Evolutionary conservation across 2,797 vertebrate genomes (phyloP).

Genomic region (Lepidocolaptes lacrymiger): DNA sequence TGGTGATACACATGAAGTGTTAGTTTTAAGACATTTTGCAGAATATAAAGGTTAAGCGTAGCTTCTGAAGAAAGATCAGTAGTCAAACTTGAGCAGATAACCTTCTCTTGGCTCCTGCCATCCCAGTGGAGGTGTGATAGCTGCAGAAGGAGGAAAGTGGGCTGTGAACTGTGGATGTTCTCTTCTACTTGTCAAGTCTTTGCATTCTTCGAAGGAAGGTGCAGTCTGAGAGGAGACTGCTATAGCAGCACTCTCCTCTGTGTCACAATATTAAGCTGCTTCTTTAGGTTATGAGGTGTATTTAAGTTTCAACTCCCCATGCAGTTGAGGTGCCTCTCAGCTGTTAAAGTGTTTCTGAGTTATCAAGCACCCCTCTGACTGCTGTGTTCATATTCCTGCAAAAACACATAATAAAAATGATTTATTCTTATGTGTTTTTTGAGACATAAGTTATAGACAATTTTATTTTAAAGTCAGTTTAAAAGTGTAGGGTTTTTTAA

Average conservation of each 20-base stretch:
- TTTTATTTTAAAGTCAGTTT: background rate
- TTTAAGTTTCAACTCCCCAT: background rate
- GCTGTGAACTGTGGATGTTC: background rate
- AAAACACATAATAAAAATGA: background rate
- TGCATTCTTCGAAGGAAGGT: background rate
- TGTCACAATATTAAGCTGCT: background rate
- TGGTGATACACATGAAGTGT: background rate
- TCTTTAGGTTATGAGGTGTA: background rate
- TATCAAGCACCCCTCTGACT: background rate
- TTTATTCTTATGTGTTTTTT: background rate
- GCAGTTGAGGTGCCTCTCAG: background rate
- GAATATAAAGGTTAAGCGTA: background rate
- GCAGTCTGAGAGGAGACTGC: background rate
- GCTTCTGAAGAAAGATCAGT: background rate
- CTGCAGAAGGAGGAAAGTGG: background rate
- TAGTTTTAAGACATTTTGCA: background rate
- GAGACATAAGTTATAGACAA: background rate
- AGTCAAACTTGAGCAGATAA: background rate
- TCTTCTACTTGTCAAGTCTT: background rate
- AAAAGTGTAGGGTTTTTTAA: accelerated
- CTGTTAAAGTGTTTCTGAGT: background rate
- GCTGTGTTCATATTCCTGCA: background rate
- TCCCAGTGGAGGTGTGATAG: background rate
- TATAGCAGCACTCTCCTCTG: background rate
- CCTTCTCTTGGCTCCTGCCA: background rate